Evolutionary conservation across 2,888 invertebrate species (phyloP), one percentile per base, ranked within the genome.

Genomic region (Laothoe populi): DNA sequence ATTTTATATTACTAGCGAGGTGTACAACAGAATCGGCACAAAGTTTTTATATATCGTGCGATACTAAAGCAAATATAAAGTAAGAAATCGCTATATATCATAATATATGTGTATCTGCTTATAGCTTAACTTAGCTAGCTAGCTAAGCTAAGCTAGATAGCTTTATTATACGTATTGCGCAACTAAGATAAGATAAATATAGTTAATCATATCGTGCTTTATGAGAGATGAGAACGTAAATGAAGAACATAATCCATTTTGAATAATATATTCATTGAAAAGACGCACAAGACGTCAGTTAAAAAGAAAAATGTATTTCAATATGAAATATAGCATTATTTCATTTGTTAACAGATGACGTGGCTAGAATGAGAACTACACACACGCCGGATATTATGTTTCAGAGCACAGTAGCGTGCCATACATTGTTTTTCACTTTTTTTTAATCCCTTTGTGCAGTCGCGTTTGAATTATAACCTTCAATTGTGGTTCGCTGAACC

Each of bases 351-450:
- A 53, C 16, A 35, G 31, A 19, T 53, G 53, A 35, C 53, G 31
- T 53, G 53, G 53, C 19, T 31, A 4, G 35, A 31, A 35, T 19
- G 53, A 19, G 53, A 19, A 10, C 53, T 35, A 35, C 53, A 53
- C 53, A 53, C 53, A 31, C 53, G 53, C 53, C 53, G 53, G 53
- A 53, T 53, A 53, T 53, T 53, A 53, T 53, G 31, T 53, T 53
- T 35, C 53, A 31, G 53, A 53, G 53, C 53, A 35, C 53, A 35
- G 53, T 35, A 53, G 53, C 53, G 53, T 35, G 26, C 49, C 26
- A 49, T 57, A 38, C 57, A 44, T 40, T 16, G 42, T 46, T 46
- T 35, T 53, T 35, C n/a, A 35, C 19, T n/a, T 35, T 45, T 46
- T 60, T 57, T 26, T 45, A 53, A 53, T 53, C 53, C 35, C 53